Evolutionary conservation across 2,113 vertebrate species (phyloP).

Genomic region (Bubo blakistoni): DNA sequence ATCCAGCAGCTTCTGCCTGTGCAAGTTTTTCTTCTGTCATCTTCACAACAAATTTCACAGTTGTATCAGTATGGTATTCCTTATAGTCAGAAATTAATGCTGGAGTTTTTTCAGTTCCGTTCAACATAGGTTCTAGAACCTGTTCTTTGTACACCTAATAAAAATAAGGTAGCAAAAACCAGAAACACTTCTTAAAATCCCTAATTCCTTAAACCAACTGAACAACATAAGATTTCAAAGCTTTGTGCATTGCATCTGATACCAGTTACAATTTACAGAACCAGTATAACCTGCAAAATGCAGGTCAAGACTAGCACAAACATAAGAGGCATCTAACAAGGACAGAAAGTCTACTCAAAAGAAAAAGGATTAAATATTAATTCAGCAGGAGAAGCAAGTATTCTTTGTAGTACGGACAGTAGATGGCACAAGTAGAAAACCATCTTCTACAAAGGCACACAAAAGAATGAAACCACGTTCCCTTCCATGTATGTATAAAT

Average conservation of each 20-base stretch:
- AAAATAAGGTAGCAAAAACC: not conserved
- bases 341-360: not conserved
- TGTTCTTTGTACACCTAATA: conserved; percentile 94
- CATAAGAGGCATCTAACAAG: not conserved
- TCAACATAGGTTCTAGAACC: conserved; percentile 96
- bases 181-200: not conserved
- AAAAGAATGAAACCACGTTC: not conserved
- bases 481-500: not conserved
- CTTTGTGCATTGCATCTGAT: not conserved
- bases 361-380: not conserved
- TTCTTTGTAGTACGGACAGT: not conserved
- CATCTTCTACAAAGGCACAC: not conserved
- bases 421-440: not conserved
- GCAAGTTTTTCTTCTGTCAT: conserved; percentile 97
- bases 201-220: not conserved
- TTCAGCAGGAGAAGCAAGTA: not conserved
- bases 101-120: conserved; percentile 94
- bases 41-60: conserved; percentile 96
- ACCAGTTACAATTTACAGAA: not conserved
- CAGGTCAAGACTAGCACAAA: not conserved
- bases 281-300: not conserved
- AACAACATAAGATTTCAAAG: not conserved
- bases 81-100: conserved; percentile 96
- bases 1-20: conserved; percentile 93
- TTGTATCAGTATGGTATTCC: conserved; percentile 96